These are phyloP conservation scores for Scomberomorus guttatus DNA, from an alignment of 2,797 vertebrate genomes.

Conservation along the genomic window DNA sequence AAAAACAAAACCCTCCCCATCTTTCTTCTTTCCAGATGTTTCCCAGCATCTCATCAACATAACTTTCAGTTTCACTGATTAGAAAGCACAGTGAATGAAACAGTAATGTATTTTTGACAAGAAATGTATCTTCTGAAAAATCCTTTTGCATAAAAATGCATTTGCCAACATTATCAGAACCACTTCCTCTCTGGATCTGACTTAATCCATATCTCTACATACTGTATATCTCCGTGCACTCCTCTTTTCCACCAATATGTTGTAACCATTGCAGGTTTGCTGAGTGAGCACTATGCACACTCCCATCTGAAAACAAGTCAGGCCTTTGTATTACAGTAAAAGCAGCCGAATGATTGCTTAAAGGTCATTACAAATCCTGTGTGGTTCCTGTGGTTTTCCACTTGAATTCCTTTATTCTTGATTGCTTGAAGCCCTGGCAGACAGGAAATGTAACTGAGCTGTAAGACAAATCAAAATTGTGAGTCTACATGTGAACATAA, in stretches of 20 bases:
- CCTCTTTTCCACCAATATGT: background rate
- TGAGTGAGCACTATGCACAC: background rate
- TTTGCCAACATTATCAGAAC: background rate
- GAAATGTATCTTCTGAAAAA: background rate
- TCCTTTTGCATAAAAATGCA: background rate
- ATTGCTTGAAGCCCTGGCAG: background rate
- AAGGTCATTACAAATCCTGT: conserved; percentile 9
- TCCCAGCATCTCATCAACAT: too few relatives aligned
- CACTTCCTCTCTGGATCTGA: too few relatives aligned
- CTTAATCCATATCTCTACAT: background rate
- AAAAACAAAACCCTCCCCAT: too few relatives aligned
- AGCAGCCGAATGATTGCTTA: conserved; percentile 1
- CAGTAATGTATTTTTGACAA: too few relatives aligned
- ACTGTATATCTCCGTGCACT: background rate
- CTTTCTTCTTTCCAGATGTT: too few relatives aligned
- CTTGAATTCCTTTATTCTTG: background rate
- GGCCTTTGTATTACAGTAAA: background rate
- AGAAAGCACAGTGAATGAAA: too few relatives aligned
- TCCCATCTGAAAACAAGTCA: conserved; percentile 6
- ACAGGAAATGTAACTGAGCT: background rate
- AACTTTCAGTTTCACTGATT: too few relatives aligned
- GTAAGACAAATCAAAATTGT: background rate
- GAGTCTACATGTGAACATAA: background rate
- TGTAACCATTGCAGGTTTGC: background rate
- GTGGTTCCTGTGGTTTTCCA: conserved; percentile 5